Conservation (phyloP, 2,888 invertebrate genomes). For the Ligdia adustata region DNA sequence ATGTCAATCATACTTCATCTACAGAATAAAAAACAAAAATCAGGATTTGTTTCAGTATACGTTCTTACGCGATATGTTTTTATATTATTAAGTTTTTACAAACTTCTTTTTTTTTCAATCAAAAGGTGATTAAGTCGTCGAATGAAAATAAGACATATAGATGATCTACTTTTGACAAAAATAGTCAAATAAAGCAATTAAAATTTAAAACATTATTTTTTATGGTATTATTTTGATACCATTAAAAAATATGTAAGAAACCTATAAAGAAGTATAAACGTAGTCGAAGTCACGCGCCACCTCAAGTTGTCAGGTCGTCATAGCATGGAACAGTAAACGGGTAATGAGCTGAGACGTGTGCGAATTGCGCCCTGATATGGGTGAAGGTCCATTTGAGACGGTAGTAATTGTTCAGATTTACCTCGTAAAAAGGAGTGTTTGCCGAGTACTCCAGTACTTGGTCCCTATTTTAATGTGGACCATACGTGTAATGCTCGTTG, state of each 20-base stretch:
- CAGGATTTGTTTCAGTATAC: too few species aligned
- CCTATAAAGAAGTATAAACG: neutral
- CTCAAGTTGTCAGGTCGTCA: conserved; percentile 32
- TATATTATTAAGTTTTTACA: too few species aligned
- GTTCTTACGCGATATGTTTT: too few species aligned
- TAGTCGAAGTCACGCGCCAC: conserved; percentile 1
- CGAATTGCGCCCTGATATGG: conserved; percentile 44
- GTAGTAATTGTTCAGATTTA: conserved; percentile 2
- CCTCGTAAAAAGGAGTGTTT: neutral
- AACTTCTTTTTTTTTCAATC: too few species aligned
- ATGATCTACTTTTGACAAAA: too few species aligned
- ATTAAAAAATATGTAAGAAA: neutral
- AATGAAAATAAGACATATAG: too few species aligned
- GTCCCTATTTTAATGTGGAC: neutral
- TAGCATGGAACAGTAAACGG: conserved; percentile 37
- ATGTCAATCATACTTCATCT: neutral
- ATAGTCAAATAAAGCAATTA: too few species aligned
- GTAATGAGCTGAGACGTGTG: conserved; percentile 50
- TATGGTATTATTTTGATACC: neutral
- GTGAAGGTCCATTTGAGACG: conserved; percentile 4
- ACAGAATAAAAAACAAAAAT: too few species aligned
- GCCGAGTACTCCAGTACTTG: neutral
- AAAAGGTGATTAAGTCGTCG: too few species aligned
- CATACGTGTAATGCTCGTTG: too few species aligned
- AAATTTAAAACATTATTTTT: too few species aligned